Percentiles rank a stretch among this genome's conserved stretches.
Evolutionary conservation across 23 tunicate species (phyloP).

Genomic region (Styela plicata): DNA sequence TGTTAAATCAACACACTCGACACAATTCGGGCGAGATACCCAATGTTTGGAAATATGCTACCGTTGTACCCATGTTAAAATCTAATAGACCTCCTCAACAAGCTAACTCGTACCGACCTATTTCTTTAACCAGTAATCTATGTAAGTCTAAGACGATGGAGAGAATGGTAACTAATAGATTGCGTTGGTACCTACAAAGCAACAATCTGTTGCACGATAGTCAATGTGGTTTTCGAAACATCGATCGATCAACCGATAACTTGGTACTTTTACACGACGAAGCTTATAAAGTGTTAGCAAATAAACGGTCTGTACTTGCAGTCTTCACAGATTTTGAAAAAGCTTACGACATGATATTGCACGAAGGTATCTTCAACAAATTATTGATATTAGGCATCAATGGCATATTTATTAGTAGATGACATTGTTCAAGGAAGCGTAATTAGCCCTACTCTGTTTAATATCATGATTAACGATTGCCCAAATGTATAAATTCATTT

Average conservation of each 20-base stretch:
- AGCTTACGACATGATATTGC: neutral
- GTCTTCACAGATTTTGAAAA: neutral
- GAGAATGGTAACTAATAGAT: neutral
- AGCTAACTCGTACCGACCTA: neutral
- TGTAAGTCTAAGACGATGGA: constrained; percentile 3
- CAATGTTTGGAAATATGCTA: neutral
- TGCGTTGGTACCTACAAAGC: neutral
- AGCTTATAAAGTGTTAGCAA: neutral
- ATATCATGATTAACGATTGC: too few species aligned
- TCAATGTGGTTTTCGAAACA: neutral
- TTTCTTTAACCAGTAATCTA: neutral
- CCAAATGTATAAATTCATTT: too few species aligned
- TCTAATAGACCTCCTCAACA: neutral
- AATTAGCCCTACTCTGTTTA: too few species aligned
- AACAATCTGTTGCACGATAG: neutral
- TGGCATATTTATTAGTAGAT: too few species aligned
- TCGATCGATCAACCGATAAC: neutral
- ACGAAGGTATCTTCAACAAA: neutral
- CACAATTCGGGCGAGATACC: neutral
- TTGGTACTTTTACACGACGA: neutral
- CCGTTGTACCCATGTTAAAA: neutral
- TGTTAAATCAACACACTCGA: too few species aligned
- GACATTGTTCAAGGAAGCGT: too few species aligned
- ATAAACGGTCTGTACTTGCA: neutral
- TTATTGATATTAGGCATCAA: neutral